Evolutionary conservation across 2,888 invertebrate genomes (phyloP).

Genomic region (Druceiella hillmani): DNA sequence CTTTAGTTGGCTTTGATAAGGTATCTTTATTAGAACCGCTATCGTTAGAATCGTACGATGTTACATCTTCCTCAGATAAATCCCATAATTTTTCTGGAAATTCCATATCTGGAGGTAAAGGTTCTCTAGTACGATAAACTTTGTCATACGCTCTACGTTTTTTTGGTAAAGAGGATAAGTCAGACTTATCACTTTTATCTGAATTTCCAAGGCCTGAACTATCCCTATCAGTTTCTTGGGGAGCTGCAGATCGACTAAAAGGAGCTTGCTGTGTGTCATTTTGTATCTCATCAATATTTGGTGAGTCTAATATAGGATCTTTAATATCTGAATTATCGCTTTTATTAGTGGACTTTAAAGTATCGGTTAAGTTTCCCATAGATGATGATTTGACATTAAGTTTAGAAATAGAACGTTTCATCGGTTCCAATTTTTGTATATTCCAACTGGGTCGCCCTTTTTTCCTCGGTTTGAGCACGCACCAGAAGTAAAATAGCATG

Average conservation of each 20-base stretch:
- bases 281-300: constrained; percentile 28
- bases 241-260: constrained; percentile 29
- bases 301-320: constrained; percentile 33
- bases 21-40: constrained; percentile 56
- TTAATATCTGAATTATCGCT: constrained; percentile 38
- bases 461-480: constrained; percentile 52
- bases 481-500: constrained; percentile 58
- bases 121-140: constrained; percentile 80
- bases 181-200: constrained; percentile 49
- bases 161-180: constrained; percentile 49
- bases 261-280: constrained; percentile 36
- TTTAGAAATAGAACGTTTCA: constrained; percentile 54
- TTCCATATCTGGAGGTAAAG: constrained; percentile 68
- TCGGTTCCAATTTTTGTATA: constrained; percentile 42
- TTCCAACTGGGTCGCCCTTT: constrained; percentile 54
- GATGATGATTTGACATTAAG: constrained; percentile 50
- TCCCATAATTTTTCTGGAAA: constrained; percentile 81
- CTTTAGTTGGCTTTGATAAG: constrained; percentile 53
- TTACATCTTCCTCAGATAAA: constrained; percentile 60
- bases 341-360: constrained; percentile 40
- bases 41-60: constrained; percentile 51
- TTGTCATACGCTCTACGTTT: constrained; percentile 73
- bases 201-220: constrained; percentile 51
- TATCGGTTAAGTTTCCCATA: constrained; percentile 51
- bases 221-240: constrained; percentile 37